Conservation (phyloP, 2,113 vertebrate genomes). For the Semnopithecus entellus region DNA sequence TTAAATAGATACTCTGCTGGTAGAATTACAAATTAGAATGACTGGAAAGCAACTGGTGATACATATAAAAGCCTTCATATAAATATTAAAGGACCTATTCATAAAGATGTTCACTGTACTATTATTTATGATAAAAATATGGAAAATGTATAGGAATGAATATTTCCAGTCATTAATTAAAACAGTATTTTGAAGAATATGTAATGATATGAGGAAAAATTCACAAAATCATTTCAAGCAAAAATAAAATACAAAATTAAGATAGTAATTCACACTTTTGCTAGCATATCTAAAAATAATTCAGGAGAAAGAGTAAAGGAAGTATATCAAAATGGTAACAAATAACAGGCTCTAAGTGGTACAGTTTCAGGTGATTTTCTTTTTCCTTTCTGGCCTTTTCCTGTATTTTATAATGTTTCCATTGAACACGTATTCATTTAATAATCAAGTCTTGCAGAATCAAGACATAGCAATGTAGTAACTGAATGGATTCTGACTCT, state of each 20-base stretch:
- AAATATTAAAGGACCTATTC: background rate
- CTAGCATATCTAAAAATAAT: background rate
- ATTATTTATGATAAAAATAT: background rate
- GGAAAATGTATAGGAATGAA: background rate
- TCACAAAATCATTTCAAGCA: background rate
- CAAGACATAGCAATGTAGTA: background rate
- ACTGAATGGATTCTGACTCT: background rate
- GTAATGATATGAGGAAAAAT: background rate
- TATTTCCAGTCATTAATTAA: background rate
- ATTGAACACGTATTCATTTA: background rate
- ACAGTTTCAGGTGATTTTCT: background rate
- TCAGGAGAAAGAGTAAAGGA: background rate
- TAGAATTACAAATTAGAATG: constrained; percentile 10
- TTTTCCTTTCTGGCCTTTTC: background rate
- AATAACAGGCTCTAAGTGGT: background rate
- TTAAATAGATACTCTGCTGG: background rate
- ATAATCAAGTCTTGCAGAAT: background rate
- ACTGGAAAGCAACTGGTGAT: constrained; percentile 27
- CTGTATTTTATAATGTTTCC: background rate
- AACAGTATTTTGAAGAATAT: background rate
- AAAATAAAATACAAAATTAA: constrained; percentile 21
- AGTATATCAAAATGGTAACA: background rate
- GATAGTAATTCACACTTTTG: background rate
- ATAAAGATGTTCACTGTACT: background rate
- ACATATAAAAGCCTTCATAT: background rate